Evolutionary conservation across 1,140 invertebrate species (phyloP), one percentile per base, ranked within the genome.

Genomic region (Amyelois transitella): DNA sequence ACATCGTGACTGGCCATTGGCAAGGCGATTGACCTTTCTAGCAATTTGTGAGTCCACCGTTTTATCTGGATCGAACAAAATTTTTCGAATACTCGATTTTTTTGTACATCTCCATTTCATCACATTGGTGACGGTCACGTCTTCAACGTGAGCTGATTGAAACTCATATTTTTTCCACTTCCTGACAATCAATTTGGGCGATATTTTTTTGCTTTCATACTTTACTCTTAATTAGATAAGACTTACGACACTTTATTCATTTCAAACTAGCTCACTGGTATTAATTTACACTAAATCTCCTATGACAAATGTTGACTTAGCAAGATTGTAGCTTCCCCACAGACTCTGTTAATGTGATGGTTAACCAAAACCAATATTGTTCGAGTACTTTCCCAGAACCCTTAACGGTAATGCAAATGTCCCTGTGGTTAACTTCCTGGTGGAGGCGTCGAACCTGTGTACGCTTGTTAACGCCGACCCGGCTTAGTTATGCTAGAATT

Each of bases 371-470:
- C 55, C 68, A 60, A 78, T 77, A 81, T 79, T 76, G 74, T 81
- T 82, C 69, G 70, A 60, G 55, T 74, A 54, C 52, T 69, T 81
- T 79, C 69, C 64, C 75, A 78, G 71, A 70, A 75, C 61, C 53
- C 61, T 60, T 81, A 85, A 82, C 77, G 72, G 79, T 73, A 81
- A 82, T 77, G 74, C 73, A 73, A 82, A 87, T 80, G 72, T 72
- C 79, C 62, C 65, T 60, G 32, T 19, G 28, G 32, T 48, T 43
- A 57, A 75, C 77, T 85, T 85, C 81, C 81, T 80, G 71, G 75
- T 48, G 45, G 48, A 66, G 60, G 55, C 67, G 58, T 72, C 63
- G 58, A 55, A 65, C 58, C 63, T 58, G 54, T 58, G 60, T 58
- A 51, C 55, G 75, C 75, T 75, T 78, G 77, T 79, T 86, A 85